Base-by-base conservation (phyloP, 2,888 invertebrate species). In the Agrilus biguttatus region DNA sequence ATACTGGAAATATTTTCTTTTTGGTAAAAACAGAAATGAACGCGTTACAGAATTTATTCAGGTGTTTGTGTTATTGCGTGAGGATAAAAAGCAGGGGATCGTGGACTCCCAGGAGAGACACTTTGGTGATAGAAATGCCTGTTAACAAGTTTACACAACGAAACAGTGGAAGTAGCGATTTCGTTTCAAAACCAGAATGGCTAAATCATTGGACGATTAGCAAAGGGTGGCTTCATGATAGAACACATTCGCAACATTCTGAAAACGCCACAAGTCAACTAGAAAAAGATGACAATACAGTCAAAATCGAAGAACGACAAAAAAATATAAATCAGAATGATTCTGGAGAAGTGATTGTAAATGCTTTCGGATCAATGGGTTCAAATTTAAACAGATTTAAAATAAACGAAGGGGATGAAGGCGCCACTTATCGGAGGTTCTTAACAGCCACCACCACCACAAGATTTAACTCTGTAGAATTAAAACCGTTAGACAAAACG, bases 161-260 rank as follows among this genome's bases (percentile, higher is more conserved):
- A 10, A 48, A 50, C 32, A 17, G 40, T 2, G 50, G 48, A 36
- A 47, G 43, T 23, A 47, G 44, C 14, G 36, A 14, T 7, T 38
- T 48, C 35, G 21, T 45, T 5, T 41, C 42, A 8, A 61, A 58
- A 51, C 63, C 63, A 0, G 64, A 62, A 45, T 66, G 66, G 66
- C 46, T 64, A 36, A 66, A 65, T 44, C 65, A 67, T 48, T 67
- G 67, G 67, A 67, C 67, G 0, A 65, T 67, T n/a, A 65, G 65
- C 43, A 67, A 66, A 47, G 67, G 66, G 2, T 67, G 67, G 67
- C 61, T 65, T 45, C 65, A 65, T 45, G 66, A 66, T 47, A 53
- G 61, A 41, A 40, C 37, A 44, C 17, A 17, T 4, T 17, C 4
- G 17, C 3, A 17, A 3, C 33, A 17, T 14, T 6, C 19, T 21